Base-by-base conservation (phyloP, 2,113 vertebrate species). In the Colaptes auratus region DNA sequence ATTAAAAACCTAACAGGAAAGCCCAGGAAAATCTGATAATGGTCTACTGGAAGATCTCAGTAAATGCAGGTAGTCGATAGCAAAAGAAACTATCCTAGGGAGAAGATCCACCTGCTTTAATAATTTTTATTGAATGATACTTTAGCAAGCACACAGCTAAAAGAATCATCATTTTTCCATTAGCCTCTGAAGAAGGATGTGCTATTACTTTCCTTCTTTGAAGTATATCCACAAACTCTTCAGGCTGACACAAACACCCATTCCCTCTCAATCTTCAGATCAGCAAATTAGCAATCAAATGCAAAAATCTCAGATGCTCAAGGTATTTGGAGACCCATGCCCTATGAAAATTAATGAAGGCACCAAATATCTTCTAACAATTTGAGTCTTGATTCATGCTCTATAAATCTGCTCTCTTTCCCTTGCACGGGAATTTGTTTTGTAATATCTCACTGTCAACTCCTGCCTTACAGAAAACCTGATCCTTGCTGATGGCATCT, bases 1-100 rank as follows among this genome's bases (percentile, higher is more conserved):
- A 95, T 92, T 91, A 88, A 83, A 93, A 89, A 91, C 61, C 58
- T 69, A 86, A 86, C 86, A 92, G 85, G 66, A 88, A 80, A 90
- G 44, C 50, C 82, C 58, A 86, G 88, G 61, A 90, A 95, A 94
- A 95, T 88, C 80, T 95, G 88, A 91, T 92, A 94, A 81, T 15
- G 18, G 30, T 81, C 79, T 87, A 9, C 31, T 65, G 50, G 71
- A 92, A 93, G 73, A 84, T 83, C 86, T 81, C 73, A 39, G 88
- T 88, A 86, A 90, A 88, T 39, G 80, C 15, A 88, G 36, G 50
- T 35, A 64, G 48, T 6, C 77, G 76, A 88, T 48, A 81, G 74
- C 28, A 65, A 67, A 58, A 89, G 53, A 86, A 90, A 78, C 15
- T 50, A 88, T 90, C 50, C n/a, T 55, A 89, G 75, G 31, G 44